These are phyloP conservation scores for Pheosia gnoma DNA, from an alignment of 2,888 invertebrate species.

Conservation along the genomic window DNA sequence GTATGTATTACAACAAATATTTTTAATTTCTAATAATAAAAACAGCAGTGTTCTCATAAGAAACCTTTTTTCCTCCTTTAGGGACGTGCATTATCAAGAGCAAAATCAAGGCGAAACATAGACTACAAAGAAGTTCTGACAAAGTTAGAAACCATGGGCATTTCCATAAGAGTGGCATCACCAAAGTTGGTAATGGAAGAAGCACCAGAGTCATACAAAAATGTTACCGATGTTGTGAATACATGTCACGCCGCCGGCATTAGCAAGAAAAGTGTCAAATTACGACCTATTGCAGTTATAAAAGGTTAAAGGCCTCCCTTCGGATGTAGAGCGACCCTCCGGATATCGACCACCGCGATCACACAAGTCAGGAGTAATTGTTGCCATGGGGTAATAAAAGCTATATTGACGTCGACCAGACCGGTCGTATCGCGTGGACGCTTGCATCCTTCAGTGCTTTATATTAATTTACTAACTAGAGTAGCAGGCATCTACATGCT, in stretches of 20 bases:
- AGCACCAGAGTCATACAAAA: conserved; percentile 99
- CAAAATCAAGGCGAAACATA: conserved; percentile 97
- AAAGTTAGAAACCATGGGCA: conserved; percentile 92
- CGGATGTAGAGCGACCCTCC: too few relatives aligned
- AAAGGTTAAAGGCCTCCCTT: conserved; percentile 89
- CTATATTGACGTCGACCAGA: too few relatives aligned
- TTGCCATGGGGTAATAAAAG: too few relatives aligned
- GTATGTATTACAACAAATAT: too few relatives aligned
- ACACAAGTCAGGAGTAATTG: too few relatives aligned
- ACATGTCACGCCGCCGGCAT: conserved; percentile 99
- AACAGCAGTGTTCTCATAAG: too few relatives aligned
- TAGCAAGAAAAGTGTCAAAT: conserved; percentile 97
- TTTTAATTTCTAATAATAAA: too few relatives aligned
- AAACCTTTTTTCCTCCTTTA: conserved; percentile 58
- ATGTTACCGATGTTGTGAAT: conserved; percentile 99
- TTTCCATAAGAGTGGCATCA: conserved; percentile 98
- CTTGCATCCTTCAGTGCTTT: too few relatives aligned
- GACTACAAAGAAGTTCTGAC: conserved; percentile 96
- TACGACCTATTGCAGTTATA: conserved; percentile 99
- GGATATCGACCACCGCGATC: too few relatives aligned
- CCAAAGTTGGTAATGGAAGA: conserved; percentile 99
- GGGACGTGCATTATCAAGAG: conserved; percentile 98
- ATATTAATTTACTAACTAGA: too few relatives aligned
- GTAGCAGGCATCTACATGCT: too few relatives aligned
- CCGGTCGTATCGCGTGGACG: too few relatives aligned